Percentiles rank a stretch among this genome's conserved stretches.
These are phyloP conservation scores for Sinonovacula constricta DNA, from an alignment of 1,140 invertebrate species.

Conservation along the genomic window DNA sequence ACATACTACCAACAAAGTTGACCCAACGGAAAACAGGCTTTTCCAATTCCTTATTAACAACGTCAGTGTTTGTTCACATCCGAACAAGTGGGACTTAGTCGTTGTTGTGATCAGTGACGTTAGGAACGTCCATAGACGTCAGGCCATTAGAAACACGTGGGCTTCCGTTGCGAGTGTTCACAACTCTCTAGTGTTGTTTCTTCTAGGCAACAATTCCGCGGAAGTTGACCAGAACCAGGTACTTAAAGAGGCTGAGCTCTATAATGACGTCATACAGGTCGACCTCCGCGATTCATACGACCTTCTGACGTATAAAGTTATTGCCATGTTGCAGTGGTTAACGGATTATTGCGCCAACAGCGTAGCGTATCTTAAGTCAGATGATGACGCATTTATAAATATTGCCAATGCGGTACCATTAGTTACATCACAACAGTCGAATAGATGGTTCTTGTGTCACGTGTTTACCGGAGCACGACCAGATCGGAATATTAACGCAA, in stretches of 20 bases:
- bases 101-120: conserved; percentile 50
- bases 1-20: too few relatives aligned
- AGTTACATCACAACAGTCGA: not conserved
- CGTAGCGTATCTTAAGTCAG: conserved; percentile 78
- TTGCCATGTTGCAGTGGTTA: conserved; percentile 89
- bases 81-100: conserved; percentile 39
- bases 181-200: conserved; percentile 80
- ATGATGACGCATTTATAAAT: conserved; percentile 76
- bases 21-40: not conserved
- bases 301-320: conserved; percentile 92
- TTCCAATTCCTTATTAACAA: conserved; percentile 26
- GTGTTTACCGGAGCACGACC: conserved; percentile 54
- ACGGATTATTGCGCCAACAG: conserved; percentile 83
- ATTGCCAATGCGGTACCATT: conserved; percentile 40
- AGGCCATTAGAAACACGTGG: conserved; percentile 74
- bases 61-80: not conserved
- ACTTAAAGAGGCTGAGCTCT: conserved; percentile 81
- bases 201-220: conserved; percentile 82
- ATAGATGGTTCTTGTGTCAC: conserved; percentile 55
- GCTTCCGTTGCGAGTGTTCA: conserved; percentile 48
- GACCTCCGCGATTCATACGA: conserved; percentile 88
- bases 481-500: conserved; percentile 70
- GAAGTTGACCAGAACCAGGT: conserved; percentile 74
- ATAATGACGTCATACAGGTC: conserved; percentile 88
- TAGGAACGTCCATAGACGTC: conserved; percentile 55